Evolutionary conservation across 2,797 vertebrate species (phyloP).

Genomic region (Mionectes olivaceus): DNA sequence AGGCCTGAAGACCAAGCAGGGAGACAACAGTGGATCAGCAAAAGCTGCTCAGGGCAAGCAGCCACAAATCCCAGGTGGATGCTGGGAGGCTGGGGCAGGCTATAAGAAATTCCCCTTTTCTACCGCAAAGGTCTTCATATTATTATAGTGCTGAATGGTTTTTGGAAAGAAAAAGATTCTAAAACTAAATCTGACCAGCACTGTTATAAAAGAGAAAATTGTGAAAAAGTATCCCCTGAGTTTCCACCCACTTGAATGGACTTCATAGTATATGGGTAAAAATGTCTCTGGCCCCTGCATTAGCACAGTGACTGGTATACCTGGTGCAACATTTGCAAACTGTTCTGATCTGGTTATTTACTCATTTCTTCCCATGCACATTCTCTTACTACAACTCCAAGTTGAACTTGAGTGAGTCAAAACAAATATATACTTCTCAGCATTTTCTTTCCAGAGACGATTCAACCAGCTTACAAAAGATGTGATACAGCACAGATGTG

Average conservation of each 20-base stretch:
- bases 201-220: background rate
- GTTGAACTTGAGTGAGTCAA: background rate
- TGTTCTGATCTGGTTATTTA: background rate
- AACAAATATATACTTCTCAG: background rate
- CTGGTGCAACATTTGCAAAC: background rate
- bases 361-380: background rate
- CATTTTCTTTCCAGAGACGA: background rate
- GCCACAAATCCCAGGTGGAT: background rate
- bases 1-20: background rate
- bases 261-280: background rate
- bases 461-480: background rate
- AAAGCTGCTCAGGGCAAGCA: rapidly evolving
- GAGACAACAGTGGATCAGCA: background rate
- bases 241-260: background rate
- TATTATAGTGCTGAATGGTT: background rate
- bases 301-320: background rate
- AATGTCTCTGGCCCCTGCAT: background rate
- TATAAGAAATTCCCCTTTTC: background rate
- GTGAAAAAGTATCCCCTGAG: background rate
- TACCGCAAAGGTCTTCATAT: background rate
- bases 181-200: background rate
- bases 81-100: background rate
- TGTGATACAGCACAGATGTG: rapidly evolving
- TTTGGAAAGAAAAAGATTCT: background rate
- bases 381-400: background rate